Conservation (phyloP, 2,113 vertebrate genomes). For the Callocephalon fimbriatum region DNA sequence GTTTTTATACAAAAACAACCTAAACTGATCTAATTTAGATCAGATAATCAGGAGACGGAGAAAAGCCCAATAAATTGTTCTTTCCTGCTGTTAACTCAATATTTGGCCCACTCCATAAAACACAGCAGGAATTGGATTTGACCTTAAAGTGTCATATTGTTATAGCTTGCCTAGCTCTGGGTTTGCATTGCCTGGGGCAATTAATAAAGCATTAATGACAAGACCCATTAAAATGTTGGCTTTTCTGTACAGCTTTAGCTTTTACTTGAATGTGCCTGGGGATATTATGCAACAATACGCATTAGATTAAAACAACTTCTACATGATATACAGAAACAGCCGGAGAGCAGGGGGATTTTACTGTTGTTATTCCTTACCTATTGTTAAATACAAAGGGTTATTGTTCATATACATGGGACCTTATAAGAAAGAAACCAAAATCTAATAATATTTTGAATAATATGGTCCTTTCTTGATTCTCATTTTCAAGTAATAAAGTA, state of each 20-base stretch:
- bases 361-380: constrained; percentile 54
- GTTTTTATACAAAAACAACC: constrained; percentile 60
- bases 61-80: constrained; percentile 78
- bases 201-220: constrained; percentile 99
- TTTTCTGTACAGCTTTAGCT: constrained; percentile 88
- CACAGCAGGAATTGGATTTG: constrained; percentile 89
- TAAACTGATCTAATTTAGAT: constrained; percentile 76
- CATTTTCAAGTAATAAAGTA: background rate
- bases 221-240: constrained; percentile 95
- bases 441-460: background rate
- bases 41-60: constrained; percentile 75
- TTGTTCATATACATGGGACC: background rate
- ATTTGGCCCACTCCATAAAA: constrained; percentile 88
- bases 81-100: constrained; percentile 90
- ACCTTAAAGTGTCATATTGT: constrained; percentile 98
- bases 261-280: constrained; percentile 83
- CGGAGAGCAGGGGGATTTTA: constrained; percentile 57
- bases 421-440: constrained; percentile 6
- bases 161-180: constrained; percentile 87
- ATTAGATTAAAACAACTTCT: constrained; percentile 81
- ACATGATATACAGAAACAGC: constrained; percentile 62
- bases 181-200: constrained; percentile 90
- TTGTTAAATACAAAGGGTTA: constrained; percentile 58
- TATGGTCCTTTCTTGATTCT: background rate
- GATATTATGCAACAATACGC: constrained; percentile 80